Conservation (phyloP, 2,888 invertebrate species). For the Drosophila yooni region DNA sequence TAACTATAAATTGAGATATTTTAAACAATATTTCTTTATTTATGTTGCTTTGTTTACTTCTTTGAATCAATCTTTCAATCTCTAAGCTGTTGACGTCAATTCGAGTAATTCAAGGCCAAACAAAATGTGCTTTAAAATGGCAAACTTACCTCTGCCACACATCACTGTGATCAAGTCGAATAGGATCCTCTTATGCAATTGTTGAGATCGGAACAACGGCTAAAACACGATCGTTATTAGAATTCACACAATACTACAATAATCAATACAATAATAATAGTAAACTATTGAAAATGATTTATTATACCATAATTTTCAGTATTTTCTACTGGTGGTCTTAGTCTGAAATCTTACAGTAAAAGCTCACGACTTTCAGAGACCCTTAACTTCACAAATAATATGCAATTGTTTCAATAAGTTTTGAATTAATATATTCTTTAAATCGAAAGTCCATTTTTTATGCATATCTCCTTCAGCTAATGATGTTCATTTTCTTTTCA, state of each 20-base stretch:
- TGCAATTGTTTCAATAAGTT: not conserved
- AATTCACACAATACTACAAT: too few relatives aligned
- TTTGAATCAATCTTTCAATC: not conserved
- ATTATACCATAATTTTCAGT: not conserved
- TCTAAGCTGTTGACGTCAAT: not conserved
- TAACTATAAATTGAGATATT: not conserved
- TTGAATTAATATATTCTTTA: not conserved
- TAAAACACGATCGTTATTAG: too few relatives aligned
- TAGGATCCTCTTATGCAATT: not conserved
- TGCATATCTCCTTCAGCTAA: not conserved
- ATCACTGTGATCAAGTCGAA: not conserved
- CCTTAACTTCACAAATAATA: not conserved
- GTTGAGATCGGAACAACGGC: too few relatives aligned
- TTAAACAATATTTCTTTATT: not conserved
- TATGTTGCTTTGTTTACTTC: not conserved
- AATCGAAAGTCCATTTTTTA: not conserved
- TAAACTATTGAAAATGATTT: too few relatives aligned
- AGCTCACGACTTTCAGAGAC: not conserved
- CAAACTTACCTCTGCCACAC: not conserved
- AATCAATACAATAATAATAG: too few relatives aligned
- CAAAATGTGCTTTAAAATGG: not conserved
- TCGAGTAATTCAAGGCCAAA: not conserved
- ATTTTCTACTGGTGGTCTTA: not conserved
- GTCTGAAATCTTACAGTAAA: not conserved
- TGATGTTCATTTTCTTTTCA: constrained; percentile 29